These are phyloP conservation scores for Manis javanica DNA, from an alignment of 2,797 vertebrate genomes.

Conservation along the genomic window DNA sequence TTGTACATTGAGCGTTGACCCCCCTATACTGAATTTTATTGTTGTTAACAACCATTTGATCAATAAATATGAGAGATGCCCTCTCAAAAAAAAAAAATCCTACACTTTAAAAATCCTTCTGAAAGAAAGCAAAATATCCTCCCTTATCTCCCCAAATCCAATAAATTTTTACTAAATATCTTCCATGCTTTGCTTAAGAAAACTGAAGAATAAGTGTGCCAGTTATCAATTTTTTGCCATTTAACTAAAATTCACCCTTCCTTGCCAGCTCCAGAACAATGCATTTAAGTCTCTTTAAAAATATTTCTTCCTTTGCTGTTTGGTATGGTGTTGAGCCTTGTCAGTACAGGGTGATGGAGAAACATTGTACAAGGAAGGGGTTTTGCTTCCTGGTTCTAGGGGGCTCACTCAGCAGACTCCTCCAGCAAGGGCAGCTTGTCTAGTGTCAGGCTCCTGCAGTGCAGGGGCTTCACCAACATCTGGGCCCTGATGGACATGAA, in stretches of 20 bases:
- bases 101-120: constrained; percentile 1
- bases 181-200: background rate
- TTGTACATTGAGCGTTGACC: too few relatives aligned
- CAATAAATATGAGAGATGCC: too few relatives aligned
- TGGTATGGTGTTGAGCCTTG: background rate
- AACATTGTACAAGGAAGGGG: background rate
- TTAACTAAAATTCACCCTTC: background rate
- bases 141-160: background rate
- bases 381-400: constrained; percentile 10
- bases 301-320: background rate
- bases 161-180: background rate
- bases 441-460: background rate
- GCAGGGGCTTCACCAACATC: background rate
- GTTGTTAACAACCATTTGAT: too few relatives aligned
- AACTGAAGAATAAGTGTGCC: background rate
- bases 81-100: too few relatives aligned
- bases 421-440: background rate
- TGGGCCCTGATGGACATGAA: background rate
- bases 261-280: background rate
- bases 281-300: background rate
- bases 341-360: background rate
- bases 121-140: constrained; percentile 30
- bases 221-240: background rate
- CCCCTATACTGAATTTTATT: too few relatives aligned
- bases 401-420: background rate